Evolutionary conservation across 30 jellyfish, hydroid and myxozoan genomes (phyloP).

Genomic region (Cassiopea andromeda): DNA sequence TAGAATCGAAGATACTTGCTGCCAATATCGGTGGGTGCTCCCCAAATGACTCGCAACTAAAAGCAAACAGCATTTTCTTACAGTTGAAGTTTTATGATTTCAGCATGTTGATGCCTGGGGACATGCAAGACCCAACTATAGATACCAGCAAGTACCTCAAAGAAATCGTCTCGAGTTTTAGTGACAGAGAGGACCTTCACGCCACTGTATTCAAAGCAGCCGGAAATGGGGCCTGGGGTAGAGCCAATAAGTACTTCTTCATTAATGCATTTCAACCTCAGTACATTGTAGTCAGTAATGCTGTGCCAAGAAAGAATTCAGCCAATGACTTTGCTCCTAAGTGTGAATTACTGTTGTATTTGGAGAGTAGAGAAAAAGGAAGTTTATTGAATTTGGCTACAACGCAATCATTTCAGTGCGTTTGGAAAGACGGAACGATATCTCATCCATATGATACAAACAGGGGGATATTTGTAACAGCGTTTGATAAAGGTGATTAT

Average conservation of each 20-base stretch:
- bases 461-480: conserved; percentile 65
- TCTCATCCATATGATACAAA: conserved; percentile 27
- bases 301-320: conserved; percentile 55
- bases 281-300: conserved; percentile 63
- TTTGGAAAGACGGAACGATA: conserved; percentile 59
- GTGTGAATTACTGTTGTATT: conserved; percentile 61
- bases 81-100: conserved; percentile 59
- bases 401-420: conserved; percentile 74
- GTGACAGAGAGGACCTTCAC: conserved; percentile 61
- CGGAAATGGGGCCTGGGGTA: conserved; percentile 70
- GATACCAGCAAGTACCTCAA: conserved; percentile 15
- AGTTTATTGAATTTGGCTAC: conserved; percentile 36
- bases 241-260: conserved; percentile 64
- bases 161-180: conserved; percentile 33
- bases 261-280: conserved; percentile 62
- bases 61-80: conserved; percentile 58
- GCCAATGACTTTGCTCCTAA: conserved; percentile 44
- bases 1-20: conserved; percentile 55
- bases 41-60: conserved; percentile 24
- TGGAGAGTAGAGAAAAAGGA: conserved; percentile 60
- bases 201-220: conserved; percentile 76
- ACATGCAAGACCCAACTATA: conserved; percentile 60
- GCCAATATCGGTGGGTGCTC: conserved; percentile 83
- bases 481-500: conserved; percentile 49
- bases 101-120: conserved; percentile 77